Base-by-base conservation (phyloP, 2,113 vertebrate genomes). In the Pantherophis guttatus region DNA sequence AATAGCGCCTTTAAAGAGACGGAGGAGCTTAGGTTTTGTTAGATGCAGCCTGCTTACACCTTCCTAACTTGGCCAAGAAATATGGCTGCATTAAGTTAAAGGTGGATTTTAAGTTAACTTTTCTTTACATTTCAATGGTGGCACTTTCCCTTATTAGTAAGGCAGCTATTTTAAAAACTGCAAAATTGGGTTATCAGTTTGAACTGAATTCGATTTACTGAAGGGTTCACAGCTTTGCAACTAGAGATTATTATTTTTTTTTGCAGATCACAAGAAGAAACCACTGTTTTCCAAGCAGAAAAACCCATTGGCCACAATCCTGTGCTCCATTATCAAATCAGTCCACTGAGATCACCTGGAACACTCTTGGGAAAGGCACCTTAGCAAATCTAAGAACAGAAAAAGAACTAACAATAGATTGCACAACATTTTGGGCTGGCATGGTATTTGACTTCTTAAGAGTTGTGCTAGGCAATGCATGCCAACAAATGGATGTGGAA, bases 1-100 rank as follows among this genome's bases (percentile, higher is more conserved):
- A 99, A 96, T 65, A 99, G 97, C 75, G 98, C 98, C 99, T 99
- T 92, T 21, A 53, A 70, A 95, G 75, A 96, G 33, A 93, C 44
- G 55, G 94, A 81, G 26, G 93, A n/a, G 94, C 0, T 91, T 1
- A 52, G 91, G 7, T 54, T 54, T 57, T 54, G n/a, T 59, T 26
- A 55, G 6, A 50, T 55, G 10, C 19, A 62, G 13, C 19, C 24
- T 89, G 52, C 62, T 88, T 10, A 17, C 21, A 15, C 23, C 11
- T 39, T 53, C 39, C 55, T 87, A 12, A 11, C 0, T 52, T 85
- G 8, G 24, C 11, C 11, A 58, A 89, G 53, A 26, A 48, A 55
- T n/a, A 62, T 21, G 4, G 21, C 24, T 58, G 24, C 39, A 17
- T 62, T 24, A 65, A 33, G 21, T 13, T 39, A 88, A 81, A 86